A percentile compares a stretch with the other conserved stretches of the same genome.
Conservation (phyloP, 2,113 vertebrate species). For the Hucho hucho region DNA sequence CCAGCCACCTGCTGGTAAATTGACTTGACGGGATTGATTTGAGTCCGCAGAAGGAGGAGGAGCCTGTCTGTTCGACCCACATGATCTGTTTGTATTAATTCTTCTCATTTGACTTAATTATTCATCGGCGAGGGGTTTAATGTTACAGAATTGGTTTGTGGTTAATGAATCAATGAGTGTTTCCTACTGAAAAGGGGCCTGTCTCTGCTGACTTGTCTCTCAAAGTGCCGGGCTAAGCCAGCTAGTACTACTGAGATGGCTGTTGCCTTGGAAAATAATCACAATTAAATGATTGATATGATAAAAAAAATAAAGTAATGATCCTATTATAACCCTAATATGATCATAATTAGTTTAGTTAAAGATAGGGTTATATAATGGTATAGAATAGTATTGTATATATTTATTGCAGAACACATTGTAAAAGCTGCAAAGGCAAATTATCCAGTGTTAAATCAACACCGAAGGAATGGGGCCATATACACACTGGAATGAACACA, state of each 20-base stretch:
- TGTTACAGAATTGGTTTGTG: slow-evolving; percentile 52
- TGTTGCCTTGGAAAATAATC: slow-evolving; percentile 22
- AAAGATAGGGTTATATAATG: too few species aligned
- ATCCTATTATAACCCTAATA: too few species aligned
- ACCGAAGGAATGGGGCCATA: too few species aligned
- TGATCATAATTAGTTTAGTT: too few species aligned
- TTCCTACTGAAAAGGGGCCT: slow-evolving; percentile 8
- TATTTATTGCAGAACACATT: too few species aligned
- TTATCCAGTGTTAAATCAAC: too few species aligned
- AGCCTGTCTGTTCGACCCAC: slow-evolving; percentile 36
- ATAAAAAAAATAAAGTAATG: slow-evolving; percentile 9
- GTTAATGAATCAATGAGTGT: slow-evolving; percentile 53
- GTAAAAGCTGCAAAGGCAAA: too few species aligned
- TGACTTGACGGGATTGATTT: slow-evolving; percentile 64
- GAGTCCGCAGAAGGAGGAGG: slow-evolving; percentile 36
- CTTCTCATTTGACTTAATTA: slow-evolving; percentile 51
- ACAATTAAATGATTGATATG: slow-evolving; percentile 50
- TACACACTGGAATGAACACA: too few species aligned
- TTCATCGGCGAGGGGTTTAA: slow-evolving; percentile 33
- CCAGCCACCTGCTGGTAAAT: slow-evolving; percentile 52
- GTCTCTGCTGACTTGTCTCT: slow-evolving; percentile 9
- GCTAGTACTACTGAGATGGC: slow-evolving; percentile 19
- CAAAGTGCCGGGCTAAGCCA: slow-evolving; percentile 19
- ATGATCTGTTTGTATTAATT: slow-evolving; percentile 50
- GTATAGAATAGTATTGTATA: too few species aligned